Base-by-base conservation (phyloP, 1,140 invertebrate species). In the Pseudachorutes palmiensis region DNA sequence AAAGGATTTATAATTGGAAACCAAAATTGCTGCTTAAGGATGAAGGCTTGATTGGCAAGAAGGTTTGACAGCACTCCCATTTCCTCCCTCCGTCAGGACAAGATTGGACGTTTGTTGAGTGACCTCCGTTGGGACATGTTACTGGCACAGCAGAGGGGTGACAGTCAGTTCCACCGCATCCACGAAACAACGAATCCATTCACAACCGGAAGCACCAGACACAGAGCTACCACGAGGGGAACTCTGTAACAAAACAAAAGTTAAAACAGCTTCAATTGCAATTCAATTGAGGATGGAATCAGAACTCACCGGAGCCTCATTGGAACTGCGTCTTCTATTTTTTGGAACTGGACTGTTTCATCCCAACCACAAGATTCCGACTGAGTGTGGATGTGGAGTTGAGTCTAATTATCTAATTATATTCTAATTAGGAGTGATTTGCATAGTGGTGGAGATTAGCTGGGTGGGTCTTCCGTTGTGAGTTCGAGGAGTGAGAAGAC, bases 141-240 rank as follows among this genome's bases (percentile, higher is more conserved):
- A 24, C 55, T 12, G 5, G 9, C 5, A 19, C 36, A 19, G 36
- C 9, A 58, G 22, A 22, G 5, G 55, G 55, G 9, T 58, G 9
- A 29, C 55, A 58, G 14, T 29, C 55, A 22, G 28, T 58, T 58
- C 55, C 55, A 58, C n/a, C n/a, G 55, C 55, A 58, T 58, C 55
- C 55, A 29, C 45, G n/a, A 58, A 58, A 45, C 36, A 9, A 45
- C 36, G 36, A 45, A 45, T 45, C 9, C 9, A 19, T 45, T 9
- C 9, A 45, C 36, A 22, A 29, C 5, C 24, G 55, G 5, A 58
- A 58, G 55, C 28, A 12, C 28, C 55, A 5, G 24, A 58, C 24
- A 58, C 55, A 24, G 24, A 58, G 5, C 5, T 29, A 12, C 5
- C 5, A 24, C 5, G 12, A 58, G 24, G n/a, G 28, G 14, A 58